Evolutionary conservation across 2,888 invertebrate genomes (phyloP).

Genomic region (Ceraclea dissimilis): DNA sequence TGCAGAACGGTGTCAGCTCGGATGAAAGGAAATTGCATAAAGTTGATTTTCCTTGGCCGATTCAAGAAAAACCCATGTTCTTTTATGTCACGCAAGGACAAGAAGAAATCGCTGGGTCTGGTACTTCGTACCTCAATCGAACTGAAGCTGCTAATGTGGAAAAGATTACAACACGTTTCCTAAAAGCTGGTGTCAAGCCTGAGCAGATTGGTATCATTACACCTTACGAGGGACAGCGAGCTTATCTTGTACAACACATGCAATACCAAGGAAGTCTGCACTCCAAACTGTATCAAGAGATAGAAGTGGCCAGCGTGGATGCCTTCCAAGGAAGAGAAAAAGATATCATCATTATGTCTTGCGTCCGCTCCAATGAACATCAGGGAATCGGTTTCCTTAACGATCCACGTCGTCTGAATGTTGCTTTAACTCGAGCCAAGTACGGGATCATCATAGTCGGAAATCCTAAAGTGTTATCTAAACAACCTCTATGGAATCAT

Average conservation of each 20-base stretch:
- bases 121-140: slow-evolving; percentile 96
- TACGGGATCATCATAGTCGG: slow-evolving; percentile 98
- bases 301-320: slow-evolving; percentile 99
- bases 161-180: slow-evolving; percentile 90
- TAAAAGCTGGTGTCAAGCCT: slow-evolving; percentile 91
- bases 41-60: slow-evolving; percentile 97
- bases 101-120: slow-evolving; percentile 97
- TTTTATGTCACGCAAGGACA: slow-evolving; percentile 98
- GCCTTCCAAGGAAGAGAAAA: slow-evolving; percentile 99
- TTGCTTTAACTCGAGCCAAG: slow-evolving; percentile 94
- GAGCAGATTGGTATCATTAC: slow-evolving; percentile 99
- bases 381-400: slow-evolving; percentile 98
- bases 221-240: slow-evolving; percentile 97
- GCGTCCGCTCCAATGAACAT: slow-evolving; percentile 96
- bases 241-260: slow-evolving; percentile 97
- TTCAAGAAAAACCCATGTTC: slow-evolving; percentile 95
- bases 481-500: slow-evolving; percentile 98
- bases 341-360: slow-evolving; percentile 98
- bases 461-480: slow-evolving; percentile 96
- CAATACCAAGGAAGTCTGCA: slow-evolving; percentile 97
- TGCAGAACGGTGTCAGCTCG: slow-evolving; percentile 98
- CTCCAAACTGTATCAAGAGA: slow-evolving; percentile 94
- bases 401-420: slow-evolving; percentile 95
- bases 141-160: slow-evolving; percentile 99
- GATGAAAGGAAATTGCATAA: slow-evolving; percentile 85